Evolutionary conservation across 2,113 vertebrate genomes (phyloP), one percentile per base, ranked within the genome.

Genomic region (Semicossyphus pulcher): DNA sequence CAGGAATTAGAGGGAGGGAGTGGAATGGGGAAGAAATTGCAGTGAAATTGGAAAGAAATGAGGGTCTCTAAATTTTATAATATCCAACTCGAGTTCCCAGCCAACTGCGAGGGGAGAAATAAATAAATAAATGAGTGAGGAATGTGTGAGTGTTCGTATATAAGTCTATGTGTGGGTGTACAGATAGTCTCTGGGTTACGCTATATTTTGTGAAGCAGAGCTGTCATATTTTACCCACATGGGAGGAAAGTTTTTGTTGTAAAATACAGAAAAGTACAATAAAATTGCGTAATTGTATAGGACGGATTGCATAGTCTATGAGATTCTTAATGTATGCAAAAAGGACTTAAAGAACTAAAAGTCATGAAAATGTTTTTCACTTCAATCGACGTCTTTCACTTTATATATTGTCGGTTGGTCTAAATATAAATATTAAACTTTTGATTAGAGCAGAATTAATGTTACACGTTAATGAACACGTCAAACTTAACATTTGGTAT

Each of bases 31-130:
- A 23, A 54, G 51, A 47, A 72, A 59, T 56, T 68, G 77, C 25
- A 72, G 65, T 10, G 64, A 78, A 76, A 86, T 72, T 71, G 72
- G 61, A 72, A 36, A 67, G 75, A 80, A 81, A 85, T 58, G 78
- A 86, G 81, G 57, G 52, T 67, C 65, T 66, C 12, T 0, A 60
- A 69, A 66, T 84, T 75, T 72, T 85, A 59, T 67, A 26, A 73
- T 84, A 84, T 83, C 31, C 59, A 61, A 29, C 59, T 62, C 7
- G 0, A 66, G 61, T 71, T 78, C 59, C 54, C 12, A 26, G 77
- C 78, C 79, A 72, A 89, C 63, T 56, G 71, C n/a, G 3, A 72
- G 58, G 74, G 2, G 0, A 41, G 63, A 59, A 71, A 72, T 57
- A 68, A 73, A 84, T 0, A 83, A 83, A 76, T 1, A 39, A 76